These are phyloP conservation scores for Noturus placidus DNA, from an alignment of 2,113 vertebrate genomes.

Conservation along the genomic window DNA sequence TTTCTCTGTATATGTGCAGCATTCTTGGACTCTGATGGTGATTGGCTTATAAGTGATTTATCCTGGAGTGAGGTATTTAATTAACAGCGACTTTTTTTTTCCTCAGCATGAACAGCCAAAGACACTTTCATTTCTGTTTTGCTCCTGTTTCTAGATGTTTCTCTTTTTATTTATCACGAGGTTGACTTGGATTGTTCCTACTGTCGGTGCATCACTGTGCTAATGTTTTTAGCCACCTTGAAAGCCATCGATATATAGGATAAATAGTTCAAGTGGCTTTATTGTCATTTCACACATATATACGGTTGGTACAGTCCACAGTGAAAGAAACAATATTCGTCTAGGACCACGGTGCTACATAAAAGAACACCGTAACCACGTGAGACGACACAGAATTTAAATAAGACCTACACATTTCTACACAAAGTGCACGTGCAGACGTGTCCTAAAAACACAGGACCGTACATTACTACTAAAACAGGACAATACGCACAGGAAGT, in stretches of 20 bases:
- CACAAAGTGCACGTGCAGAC: no score
- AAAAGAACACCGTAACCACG: no score
- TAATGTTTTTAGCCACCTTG: background rate
- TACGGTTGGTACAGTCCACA: no score
- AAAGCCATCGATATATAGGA: background rate
- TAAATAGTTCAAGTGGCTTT: background rate
- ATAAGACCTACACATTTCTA: no score
- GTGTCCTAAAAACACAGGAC: no score
- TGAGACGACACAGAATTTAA: no score
- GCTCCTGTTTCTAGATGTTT: background rate
- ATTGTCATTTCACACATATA: no score
- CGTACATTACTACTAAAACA: no score
- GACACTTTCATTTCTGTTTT: background rate
- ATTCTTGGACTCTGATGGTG: background rate
- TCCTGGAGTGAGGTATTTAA: constrained; percentile 7
- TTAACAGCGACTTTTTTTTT: background rate
- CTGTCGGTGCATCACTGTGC: background rate
- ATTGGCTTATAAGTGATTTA: background rate
- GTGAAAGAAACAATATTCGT: no score
- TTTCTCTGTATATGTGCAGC: background rate
- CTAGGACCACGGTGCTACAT: no score
- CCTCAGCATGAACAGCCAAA: background rate
- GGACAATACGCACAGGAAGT: no score
- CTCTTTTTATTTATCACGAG: background rate
- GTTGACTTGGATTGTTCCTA: background rate